Evolutionary conservation across 2,113 vertebrate genomes (phyloP), one percentile per base, ranked within the genome.

Genomic region (Xiphophorus maculatus): DNA sequence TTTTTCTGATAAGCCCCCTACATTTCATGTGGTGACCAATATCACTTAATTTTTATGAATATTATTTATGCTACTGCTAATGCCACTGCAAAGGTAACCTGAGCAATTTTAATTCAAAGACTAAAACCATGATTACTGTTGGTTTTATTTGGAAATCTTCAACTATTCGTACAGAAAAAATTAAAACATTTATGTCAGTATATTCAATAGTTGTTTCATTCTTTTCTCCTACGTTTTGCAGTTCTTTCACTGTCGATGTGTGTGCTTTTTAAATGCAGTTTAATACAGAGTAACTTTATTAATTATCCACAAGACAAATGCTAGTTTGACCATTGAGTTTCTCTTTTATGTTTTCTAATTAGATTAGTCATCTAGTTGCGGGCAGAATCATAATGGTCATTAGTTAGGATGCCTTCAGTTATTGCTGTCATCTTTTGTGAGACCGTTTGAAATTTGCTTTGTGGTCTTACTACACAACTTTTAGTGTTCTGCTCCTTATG

Each of bases 401-500:
- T 35, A 35, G 44, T 15, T 1, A 15, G 44, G 15, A 48, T 48
- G 44, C 44, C 14, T 48, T 48, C 44, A 33, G n/a, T 14, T 28
- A 27, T 48, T 29, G 29, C 51, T 32, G 68, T 58, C 68, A 10
- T 4, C 15, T 17, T 69, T 22, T 69, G 2, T 58, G 22, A 25
- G 22, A 33, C 30, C 30, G 4, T 71, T 62, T 4, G 9, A 62
- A 71, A 62, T 3, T 35, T 58, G 1, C 25, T 19, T 40, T 40
- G 0, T 35, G 8, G 2, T 62, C 68, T 76, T 44, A 67, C 1
- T 5, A 48, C 12, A 27, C 19, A 5, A n/a, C 28, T 42, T 54
- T 78, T 33, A n/a, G 80, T 69, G 62, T 65, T 33, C 13, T 74
- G 27, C 73, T 80, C 81, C 28, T 29, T 37, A 37, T 28, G n/a